phyloP scores from a whole-genome alignment of 2,888 invertebrate species.

The Tiliacea citrago region DNA sequence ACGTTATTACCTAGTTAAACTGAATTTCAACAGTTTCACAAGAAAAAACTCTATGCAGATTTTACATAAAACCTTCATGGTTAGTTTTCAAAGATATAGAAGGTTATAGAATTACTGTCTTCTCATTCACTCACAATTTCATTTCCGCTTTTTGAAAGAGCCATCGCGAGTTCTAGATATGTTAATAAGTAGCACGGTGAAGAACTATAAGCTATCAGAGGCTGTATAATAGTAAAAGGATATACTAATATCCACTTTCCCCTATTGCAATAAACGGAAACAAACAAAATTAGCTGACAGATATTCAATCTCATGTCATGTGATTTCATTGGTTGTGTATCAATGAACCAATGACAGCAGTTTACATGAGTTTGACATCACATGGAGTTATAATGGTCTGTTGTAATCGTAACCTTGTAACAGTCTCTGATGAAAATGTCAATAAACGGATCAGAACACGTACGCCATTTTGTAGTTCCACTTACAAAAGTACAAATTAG shows the following conservation, averaged over 20 bases:
- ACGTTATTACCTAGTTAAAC: background rate
- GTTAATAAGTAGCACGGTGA: too few species aligned
- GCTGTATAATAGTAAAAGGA: background rate
- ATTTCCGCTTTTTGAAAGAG: constrained; percentile 24
- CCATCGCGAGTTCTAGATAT: background rate
- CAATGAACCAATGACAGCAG: too few species aligned
- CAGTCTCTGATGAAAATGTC: too few species aligned
- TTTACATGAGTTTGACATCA: too few species aligned
- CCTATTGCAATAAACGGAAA: too few species aligned
- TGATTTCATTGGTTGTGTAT: background rate
- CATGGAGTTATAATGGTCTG: too few species aligned
- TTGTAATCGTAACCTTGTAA: too few species aligned
- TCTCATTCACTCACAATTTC: constrained; percentile 39
- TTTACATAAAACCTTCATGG: constrained; percentile 13
- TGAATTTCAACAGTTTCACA: constrained; percentile 18
- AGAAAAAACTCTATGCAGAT: constrained; percentile 16
- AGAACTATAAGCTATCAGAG: too few species aligned
- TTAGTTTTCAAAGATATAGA: constrained; percentile 28
- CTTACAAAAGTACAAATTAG: too few species aligned
- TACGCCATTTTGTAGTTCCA: too few species aligned
- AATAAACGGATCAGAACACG: too few species aligned
- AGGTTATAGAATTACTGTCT: background rate
- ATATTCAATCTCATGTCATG: background rate
- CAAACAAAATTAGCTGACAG: background rate
- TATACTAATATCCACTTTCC: too few species aligned